Conservation (phyloP, 2,888 invertebrate species). For the Epistrophe eligans region DNA sequence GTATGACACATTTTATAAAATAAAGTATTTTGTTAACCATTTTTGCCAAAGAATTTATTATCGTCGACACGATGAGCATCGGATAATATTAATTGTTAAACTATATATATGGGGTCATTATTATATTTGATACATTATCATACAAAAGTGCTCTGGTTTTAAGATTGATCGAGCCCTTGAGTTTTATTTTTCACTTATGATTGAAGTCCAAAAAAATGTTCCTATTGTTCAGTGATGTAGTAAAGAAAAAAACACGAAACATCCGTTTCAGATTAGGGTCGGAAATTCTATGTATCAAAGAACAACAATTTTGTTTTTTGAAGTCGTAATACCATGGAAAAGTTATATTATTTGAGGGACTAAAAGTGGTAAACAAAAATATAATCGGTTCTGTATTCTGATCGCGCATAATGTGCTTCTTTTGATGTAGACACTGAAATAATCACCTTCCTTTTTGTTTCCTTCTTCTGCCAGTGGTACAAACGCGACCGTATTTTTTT, state of each 20-base stretch:
- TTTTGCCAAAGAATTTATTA: not conserved
- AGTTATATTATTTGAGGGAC: no score
- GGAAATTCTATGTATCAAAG: no score
- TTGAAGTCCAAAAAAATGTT: constrained; percentile 1
- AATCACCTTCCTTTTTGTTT: no score
- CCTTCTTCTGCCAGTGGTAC: no score
- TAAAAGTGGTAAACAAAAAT: no score
- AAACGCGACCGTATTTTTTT: no score
- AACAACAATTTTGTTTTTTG: no score
- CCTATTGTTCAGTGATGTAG: not conserved
- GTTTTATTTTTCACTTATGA: not conserved
- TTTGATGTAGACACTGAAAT: no score
- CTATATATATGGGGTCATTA: constrained; percentile 4
- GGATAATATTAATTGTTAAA: constrained; percentile 1
- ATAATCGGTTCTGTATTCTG: no score
- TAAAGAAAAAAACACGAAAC: not conserved
- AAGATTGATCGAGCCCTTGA: constrained; percentile 5
- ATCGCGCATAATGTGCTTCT: no score
- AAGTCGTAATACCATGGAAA: no score
- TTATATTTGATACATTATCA: constrained; percentile 4
- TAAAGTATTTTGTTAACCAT: not conserved
- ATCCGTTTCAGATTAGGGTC: not conserved
- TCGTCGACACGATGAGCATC: no score
- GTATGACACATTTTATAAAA: not conserved
- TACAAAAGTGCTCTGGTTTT: not conserved